phyloP scores from a whole-genome alignment of 2,113 vertebrate species.

The Sphyrna mokarran region DNA sequence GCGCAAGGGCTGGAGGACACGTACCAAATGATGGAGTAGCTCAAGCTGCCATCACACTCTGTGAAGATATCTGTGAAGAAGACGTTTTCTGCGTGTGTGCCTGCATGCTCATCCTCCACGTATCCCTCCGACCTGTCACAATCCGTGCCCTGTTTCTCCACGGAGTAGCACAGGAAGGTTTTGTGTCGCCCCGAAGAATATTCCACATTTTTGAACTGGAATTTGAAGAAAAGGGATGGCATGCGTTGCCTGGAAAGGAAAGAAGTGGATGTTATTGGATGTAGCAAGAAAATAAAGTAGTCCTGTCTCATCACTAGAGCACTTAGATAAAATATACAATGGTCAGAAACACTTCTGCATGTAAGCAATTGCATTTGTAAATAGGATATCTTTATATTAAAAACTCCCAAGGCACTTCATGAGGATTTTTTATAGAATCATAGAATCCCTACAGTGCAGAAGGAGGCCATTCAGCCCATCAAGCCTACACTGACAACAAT shows the following conservation, averaged over 20 bases:
- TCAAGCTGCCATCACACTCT: constrained; percentile 53
- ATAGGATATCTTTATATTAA: not conserved
- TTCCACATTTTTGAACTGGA: constrained; percentile 94
- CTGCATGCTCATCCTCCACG: constrained; percentile 79
- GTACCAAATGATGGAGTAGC: constrained; percentile 78
- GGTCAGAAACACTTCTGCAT: not conserved
- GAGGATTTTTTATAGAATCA: too few relatives aligned
- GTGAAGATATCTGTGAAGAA: constrained; percentile 73
- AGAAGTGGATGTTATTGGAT: constrained; percentile 35
- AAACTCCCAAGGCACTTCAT: not conserved
- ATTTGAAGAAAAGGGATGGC: constrained; percentile 79
- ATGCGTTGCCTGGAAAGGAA: constrained; percentile 67
- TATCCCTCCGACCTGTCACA: constrained; percentile 63
- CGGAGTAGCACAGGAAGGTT: constrained; percentile 82
- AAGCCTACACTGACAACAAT: too few relatives aligned
- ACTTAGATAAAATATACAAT: not conserved
- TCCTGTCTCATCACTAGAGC: not conserved
- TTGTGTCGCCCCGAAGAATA: constrained; percentile 94
- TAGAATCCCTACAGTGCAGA: too few relatives aligned
- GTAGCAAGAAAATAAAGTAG: not conserved
- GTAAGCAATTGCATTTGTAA: not conserved
- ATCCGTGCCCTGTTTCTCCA: constrained; percentile 61
- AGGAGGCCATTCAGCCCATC: too few relatives aligned
- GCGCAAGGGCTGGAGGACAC: constrained; percentile 85
- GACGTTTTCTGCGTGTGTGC: constrained; percentile 74